Conservation (phyloP, 1,140 invertebrate genomes). For the Fopius arisanus region DNA sequence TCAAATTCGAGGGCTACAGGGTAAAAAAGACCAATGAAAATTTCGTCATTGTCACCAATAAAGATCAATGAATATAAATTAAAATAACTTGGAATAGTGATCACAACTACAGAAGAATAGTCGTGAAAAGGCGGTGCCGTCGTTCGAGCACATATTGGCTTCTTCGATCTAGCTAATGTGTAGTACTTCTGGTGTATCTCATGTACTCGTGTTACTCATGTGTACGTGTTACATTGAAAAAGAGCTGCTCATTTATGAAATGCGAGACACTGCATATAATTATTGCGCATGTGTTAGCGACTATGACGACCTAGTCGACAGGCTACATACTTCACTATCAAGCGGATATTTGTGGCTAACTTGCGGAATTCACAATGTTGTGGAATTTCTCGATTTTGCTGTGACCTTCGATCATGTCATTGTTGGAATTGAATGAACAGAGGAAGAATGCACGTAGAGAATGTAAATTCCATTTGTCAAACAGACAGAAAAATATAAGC, state of each 20-base stretch:
- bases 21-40: neutral
- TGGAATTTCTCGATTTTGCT: neutral
- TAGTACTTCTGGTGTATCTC: no score
- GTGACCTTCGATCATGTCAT: no score
- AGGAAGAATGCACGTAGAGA: no score
- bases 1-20: conserved; percentile 47
- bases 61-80: neutral
- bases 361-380: conserved; percentile 8
- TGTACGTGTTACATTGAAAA: neutral
- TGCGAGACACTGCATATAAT: neutral
- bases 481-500: no score
- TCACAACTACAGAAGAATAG: neutral
- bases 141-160: no score
- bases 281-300: neutral
- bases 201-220: neutral
- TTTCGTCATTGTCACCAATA: neutral
- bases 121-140: no score
- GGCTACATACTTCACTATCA: conserved; percentile 12
- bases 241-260: neutral
- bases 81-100: neutral
- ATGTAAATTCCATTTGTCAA: no score
- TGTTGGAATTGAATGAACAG: no score
- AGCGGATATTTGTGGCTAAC: conserved; percentile 24
- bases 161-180: no score
- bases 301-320: conserved; percentile 24